phyloP scores from a whole-genome alignment of 2,797 vertebrate species.

The Acestrorhynchus altus region DNA sequence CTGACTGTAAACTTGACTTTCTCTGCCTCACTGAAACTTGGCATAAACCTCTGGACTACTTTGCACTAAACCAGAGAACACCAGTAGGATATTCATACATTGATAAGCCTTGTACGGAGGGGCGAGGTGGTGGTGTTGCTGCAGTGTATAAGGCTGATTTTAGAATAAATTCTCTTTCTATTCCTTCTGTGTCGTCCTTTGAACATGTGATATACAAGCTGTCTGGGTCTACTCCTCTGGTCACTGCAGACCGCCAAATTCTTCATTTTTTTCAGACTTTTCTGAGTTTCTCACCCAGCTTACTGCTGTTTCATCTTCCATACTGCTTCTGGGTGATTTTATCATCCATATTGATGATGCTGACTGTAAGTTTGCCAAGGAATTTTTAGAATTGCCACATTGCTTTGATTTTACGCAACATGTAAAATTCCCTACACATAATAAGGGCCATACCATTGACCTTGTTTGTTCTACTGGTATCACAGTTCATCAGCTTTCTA shows the following conservation, averaged over 20 bases:
- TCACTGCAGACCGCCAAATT: neutral
- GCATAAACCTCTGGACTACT: conserved; percentile 35
- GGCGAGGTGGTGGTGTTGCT: conserved; percentile 29
- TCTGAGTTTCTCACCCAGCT: neutral
- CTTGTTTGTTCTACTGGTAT: neutral
- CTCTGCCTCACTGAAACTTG: neutral
- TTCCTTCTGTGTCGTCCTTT: conserved; percentile 3
- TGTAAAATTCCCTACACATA: neutral
- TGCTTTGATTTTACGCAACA: conserved; percentile 15
- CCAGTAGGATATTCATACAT: conserved; percentile 3
- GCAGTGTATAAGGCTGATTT: neutral
- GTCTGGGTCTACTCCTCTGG: neutral
- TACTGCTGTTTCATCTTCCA: neutral
- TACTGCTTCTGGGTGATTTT: neutral
- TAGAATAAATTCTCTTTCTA: conserved; percentile 9
- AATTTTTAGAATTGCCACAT: conserved; percentile 5
- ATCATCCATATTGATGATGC: neutral
- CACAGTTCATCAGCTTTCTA: neutral
- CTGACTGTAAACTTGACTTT: neutral
- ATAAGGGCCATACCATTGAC: neutral
- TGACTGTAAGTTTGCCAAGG: conserved; percentile 11
- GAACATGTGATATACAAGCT: conserved; percentile 24
- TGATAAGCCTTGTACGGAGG: conserved; percentile 10
- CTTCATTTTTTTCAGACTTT: neutral
- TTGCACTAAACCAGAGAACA: conserved; percentile 14